Evolutionary conservation across 1,140 invertebrate genomes (phyloP).

Genomic region (Copidosoma floridanum): DNA sequence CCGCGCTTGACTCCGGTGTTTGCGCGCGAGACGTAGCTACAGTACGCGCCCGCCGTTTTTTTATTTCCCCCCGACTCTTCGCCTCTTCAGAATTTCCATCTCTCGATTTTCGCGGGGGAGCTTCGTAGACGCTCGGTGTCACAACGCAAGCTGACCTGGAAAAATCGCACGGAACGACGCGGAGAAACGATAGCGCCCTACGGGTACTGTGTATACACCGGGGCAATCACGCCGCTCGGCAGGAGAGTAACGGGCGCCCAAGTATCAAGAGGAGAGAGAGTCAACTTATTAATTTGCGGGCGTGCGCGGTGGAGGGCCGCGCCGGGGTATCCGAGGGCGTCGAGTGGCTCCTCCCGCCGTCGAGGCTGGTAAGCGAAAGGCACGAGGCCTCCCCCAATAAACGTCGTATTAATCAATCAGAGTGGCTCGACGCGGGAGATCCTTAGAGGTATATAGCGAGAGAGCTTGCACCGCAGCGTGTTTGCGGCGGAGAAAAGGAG

Average conservation of each 20-base stretch:
- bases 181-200: too few species aligned
- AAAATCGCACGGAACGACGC: too few species aligned
- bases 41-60: conserved; percentile 2
- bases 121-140: too few species aligned
- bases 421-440: neutral
- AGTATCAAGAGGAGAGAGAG: conserved; percentile 1
- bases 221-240: too few species aligned
- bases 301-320: neutral
- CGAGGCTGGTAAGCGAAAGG: neutral
- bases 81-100: conserved; percentile 5
- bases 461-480: neutral
- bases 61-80: neutral
- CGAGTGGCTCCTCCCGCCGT: conserved; percentile 14
- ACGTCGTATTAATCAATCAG: conserved; percentile 29
- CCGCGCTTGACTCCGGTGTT: neutral
- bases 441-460: too few species aligned
- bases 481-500: conserved; percentile 1
- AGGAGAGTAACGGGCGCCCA: too few species aligned
- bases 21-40: too few species aligned
- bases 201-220: too few species aligned
- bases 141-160: too few species aligned
- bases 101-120: conserved; percentile 12
- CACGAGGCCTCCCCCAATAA: conserved; percentile 16
- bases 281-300: conserved; percentile 26
- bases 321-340: neutral